phyloP scores from a whole-genome alignment of 2,113 vertebrate genomes.

The Thermophis baileyi region DNA sequence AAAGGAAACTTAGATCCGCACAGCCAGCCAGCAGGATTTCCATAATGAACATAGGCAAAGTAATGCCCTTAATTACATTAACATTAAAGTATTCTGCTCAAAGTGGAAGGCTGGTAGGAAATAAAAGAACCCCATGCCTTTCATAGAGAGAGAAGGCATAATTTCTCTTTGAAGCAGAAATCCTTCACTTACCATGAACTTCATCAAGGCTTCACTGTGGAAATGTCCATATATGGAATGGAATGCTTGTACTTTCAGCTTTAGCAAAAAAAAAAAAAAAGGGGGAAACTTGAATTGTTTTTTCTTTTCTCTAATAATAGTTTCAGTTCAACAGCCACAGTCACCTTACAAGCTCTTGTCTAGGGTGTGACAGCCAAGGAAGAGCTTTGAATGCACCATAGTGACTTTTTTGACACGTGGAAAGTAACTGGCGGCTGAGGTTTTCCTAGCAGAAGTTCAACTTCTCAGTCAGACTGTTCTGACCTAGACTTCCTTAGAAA shows the following conservation, averaged over 20 bases:
- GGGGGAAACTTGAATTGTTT: conserved; percentile 29
- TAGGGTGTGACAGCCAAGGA: neutral
- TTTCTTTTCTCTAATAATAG: conserved; percentile 35
- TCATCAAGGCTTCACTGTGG: conserved; percentile 23
- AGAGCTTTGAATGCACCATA: neutral
- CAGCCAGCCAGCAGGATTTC: conserved; percentile 11
- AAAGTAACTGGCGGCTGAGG: neutral
- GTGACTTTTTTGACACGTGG: neutral
- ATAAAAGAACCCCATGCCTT: neutral
- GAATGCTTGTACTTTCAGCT: conserved; percentile 38
- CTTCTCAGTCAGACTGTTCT: neutral
- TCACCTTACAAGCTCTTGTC: neutral
- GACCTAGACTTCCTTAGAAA: too few species aligned
- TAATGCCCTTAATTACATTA: neutral
- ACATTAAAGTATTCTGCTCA: conserved; percentile 30
- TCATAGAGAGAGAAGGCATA: conserved; percentile 2
- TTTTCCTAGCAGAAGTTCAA: neutral
- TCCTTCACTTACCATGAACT: conserved; percentile 39
- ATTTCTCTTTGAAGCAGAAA: conserved; percentile 29
- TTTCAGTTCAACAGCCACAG: conserved; percentile 17
- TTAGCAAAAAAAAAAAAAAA: conserved; percentile 4
- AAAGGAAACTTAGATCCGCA: neutral
- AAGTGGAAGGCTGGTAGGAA: neutral
- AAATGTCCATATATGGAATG: conserved; percentile 44
- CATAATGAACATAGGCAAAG: conserved; percentile 26